Evolutionary conservation across 1,140 invertebrate genomes (phyloP).

Genomic region (Ptiloglossa arizonensis): DNA sequence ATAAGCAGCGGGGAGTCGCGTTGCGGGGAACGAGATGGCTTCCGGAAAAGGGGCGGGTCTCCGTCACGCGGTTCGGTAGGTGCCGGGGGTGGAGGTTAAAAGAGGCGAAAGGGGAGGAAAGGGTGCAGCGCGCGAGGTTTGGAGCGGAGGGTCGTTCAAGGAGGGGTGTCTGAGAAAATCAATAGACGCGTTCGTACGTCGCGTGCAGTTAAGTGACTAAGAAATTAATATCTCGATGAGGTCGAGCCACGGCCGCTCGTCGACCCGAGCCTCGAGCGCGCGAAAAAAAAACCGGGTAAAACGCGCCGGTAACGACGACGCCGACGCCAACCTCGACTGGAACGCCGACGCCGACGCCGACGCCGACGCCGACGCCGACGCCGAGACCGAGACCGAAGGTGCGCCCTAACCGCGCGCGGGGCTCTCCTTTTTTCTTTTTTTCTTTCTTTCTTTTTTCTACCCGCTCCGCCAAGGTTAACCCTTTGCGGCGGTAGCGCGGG

Average conservation of each 20-base stretch:
- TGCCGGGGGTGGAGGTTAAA: slow-evolving; percentile 34
- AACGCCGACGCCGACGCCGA: background rate
- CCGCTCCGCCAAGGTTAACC: slow-evolving; percentile 54
- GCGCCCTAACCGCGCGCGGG: background rate
- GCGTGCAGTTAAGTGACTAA: slow-evolving; percentile 80
- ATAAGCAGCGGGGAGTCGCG: slow-evolving; percentile 64
- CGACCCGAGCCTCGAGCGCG: slow-evolving; percentile 58
- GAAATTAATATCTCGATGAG: slow-evolving; percentile 81
- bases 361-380: background rate
- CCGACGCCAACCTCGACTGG: too few relatives aligned
- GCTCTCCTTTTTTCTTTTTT: too few relatives aligned
- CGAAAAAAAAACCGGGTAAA: slow-evolving; percentile 49
- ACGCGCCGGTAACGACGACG: slow-evolving; percentile 42
- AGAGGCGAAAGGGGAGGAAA: slow-evolving; percentile 48
- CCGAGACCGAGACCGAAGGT: background rate
- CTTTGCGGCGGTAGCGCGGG: background rate
- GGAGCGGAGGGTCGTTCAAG: slow-evolving; percentile 43
- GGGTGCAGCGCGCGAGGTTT: slow-evolving; percentile 49
- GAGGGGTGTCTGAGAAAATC: slow-evolving; percentile 74
- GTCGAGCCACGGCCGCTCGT: slow-evolving; percentile 69
- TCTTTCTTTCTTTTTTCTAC: too few relatives aligned
- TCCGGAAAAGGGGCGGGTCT: slow-evolving; percentile 70
- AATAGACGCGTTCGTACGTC: slow-evolving; percentile 77
- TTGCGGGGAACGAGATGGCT: slow-evolving; percentile 69
- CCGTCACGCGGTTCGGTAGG: slow-evolving; percentile 59